Conservation (phyloP, 2,888 invertebrate genomes). For the Helleia helle region DNA sequence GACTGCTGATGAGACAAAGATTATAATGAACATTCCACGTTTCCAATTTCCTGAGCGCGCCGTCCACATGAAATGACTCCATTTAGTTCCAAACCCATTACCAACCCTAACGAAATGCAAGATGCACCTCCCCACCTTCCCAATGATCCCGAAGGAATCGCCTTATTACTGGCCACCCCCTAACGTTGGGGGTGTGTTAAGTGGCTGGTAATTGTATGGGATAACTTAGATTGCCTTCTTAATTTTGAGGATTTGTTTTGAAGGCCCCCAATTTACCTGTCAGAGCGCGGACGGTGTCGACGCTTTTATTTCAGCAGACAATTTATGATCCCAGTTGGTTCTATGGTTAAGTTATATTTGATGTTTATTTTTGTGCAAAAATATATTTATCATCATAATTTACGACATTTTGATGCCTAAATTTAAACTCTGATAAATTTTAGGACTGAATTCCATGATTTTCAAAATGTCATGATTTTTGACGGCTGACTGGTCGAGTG, state of each 20-base stretch:
- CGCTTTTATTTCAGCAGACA: background rate
- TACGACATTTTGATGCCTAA: too few species aligned
- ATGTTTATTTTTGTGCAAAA: too few species aligned
- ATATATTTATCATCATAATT: too few species aligned
- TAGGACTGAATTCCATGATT: too few species aligned
- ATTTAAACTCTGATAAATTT: too few species aligned
- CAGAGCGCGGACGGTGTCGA: background rate
- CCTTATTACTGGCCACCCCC: constrained; percentile 42
- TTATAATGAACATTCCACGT: constrained; percentile 17
- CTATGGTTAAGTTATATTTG: background rate
- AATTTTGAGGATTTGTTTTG: constrained; percentile 35
- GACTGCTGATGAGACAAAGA: constrained; percentile 10
- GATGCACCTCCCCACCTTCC: constrained; percentile 28
- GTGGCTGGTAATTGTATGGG: constrained; percentile 66
- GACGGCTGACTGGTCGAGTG: too few species aligned
- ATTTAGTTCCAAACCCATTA: constrained; percentile 23
- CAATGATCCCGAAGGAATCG: constrained; percentile 37
- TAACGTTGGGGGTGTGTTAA: constrained; percentile 52
- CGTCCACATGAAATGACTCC: constrained; percentile 16
- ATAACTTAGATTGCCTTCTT: constrained; percentile 71
- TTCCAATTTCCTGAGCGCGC: constrained; percentile 13
- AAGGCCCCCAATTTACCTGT: constrained; percentile 6
- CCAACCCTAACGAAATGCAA: constrained; percentile 27
- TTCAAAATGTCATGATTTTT: too few species aligned
- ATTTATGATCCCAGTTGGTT: background rate